Conservation (phyloP, 2,113 vertebrate species). For the Onychostoma macrolepis region DNA sequence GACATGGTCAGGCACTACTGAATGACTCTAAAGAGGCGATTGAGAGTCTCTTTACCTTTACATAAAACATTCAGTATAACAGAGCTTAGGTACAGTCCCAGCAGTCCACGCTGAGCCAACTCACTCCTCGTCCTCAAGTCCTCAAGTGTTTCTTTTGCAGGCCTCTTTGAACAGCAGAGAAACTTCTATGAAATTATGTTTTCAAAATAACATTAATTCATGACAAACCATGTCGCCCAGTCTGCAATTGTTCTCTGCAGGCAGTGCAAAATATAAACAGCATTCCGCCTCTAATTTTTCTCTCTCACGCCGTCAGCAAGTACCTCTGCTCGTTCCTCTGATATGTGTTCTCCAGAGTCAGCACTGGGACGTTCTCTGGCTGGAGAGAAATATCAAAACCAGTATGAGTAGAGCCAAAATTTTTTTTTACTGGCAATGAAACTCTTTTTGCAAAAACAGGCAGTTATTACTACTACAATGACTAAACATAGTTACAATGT, state of each 20-base stretch:
- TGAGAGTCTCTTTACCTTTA: conserved; percentile 56
- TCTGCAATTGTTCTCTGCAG: background rate
- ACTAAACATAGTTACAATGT: too few relatives aligned
- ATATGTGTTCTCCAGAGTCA: conserved; percentile 62
- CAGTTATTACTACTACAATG: too few relatives aligned
- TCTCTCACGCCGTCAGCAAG: conserved; percentile 73
- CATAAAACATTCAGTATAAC: conserved; percentile 50
- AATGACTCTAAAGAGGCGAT: conserved; percentile 40
- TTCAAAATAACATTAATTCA: background rate
- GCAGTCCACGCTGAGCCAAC: background rate
- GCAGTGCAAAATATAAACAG: background rate
- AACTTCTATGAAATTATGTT: conserved; percentile 1
- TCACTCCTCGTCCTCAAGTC: background rate
- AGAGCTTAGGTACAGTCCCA: conserved; percentile 42
- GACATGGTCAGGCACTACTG: conserved; percentile 43
- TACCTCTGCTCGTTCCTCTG: conserved; percentile 74
- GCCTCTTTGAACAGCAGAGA: background rate
- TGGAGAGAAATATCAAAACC: conserved; percentile 77
- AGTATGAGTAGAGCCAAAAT: conserved; percentile 75
- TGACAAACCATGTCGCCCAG: background rate
- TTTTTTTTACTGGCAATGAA: too few relatives aligned
- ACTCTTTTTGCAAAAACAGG: too few relatives aligned
- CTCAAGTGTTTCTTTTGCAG: conserved; percentile 17
- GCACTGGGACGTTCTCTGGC: conserved; percentile 71
- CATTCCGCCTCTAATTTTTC: background rate